Evolutionary conservation across 2,113 vertebrate species (phyloP), one percentile per base, ranked within the genome.

Genomic region (Cryptomyrus ogoouensis): DNA sequence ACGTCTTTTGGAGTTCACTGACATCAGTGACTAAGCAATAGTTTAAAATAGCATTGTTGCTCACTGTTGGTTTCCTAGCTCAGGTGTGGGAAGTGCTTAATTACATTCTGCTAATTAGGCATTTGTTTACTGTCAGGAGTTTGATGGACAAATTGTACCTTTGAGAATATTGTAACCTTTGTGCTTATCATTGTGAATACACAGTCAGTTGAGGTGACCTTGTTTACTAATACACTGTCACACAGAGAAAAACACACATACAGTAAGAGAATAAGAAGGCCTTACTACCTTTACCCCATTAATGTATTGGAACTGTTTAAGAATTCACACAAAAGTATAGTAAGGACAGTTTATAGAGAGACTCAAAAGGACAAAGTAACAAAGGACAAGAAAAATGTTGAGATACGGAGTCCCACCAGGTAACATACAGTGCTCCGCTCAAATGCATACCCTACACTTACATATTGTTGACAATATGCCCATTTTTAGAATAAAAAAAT

Each of bases 51-150:
- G 31, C 74, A 80, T 42, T 80, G 74, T 39, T 19, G 31, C 31
- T 80, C 74, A 56, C 35, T 39, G 74, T 17, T 42, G 31, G 17
- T 80, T 80, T 80, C 3, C 35, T 39, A 80, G 4, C 74, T 80
- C 35, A 80, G 74, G 74, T 42, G 35, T 2, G 35, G 31, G 35
- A 19, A 42, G 31, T 42, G 15, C 74, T 21, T 42, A 80, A 80
- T 80, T 80, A 80, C 74, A 80, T 42, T 80, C 74, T 80, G 74
- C 74, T 80, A 80, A 80, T 80, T 80, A 80, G 74, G 17, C 74
- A 35, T 42, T 80, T 80, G 74, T 80, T 80, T 80, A 80, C 35
- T 80, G 74, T 80, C 15, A 80, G 74, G 74, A 80, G 74, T 80
- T 80, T 17, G 15, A 80, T 80, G 35, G 35, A 42, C 74, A 42